Evolutionary conservation across 2,888 invertebrate genomes (phyloP).

Genomic region (Caenorhabditis afra): DNA sequence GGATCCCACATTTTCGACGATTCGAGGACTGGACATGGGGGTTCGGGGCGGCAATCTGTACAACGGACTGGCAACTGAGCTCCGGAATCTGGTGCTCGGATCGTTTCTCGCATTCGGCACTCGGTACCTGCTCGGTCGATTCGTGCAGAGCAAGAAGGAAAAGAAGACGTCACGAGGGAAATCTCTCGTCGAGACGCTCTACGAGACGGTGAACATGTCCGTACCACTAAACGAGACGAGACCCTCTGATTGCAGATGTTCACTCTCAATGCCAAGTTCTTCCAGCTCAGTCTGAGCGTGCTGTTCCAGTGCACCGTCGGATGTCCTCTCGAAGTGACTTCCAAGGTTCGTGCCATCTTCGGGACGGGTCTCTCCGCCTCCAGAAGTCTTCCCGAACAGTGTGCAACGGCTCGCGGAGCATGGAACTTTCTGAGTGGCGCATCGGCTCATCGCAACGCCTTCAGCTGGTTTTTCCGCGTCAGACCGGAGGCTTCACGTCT

Average conservation of each 20-base stretch:
- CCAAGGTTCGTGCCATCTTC: conserved; percentile 27
- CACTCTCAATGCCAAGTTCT: conserved; percentile 36
- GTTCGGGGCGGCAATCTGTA: conserved; percentile 89
- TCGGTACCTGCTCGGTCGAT: conserved; percentile 77
- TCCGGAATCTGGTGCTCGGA: conserved; percentile 89
- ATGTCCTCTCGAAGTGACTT: conserved; percentile 90
- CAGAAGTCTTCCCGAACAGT: neutral
- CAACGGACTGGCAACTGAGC: conserved; percentile 89
- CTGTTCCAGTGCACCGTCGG: conserved; percentile 87
- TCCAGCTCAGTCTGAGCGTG: conserved; percentile 83
- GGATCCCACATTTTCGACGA: conserved; percentile 86
- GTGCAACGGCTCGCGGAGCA: conserved; percentile 6
- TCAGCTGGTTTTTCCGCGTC: conserved; percentile 20
- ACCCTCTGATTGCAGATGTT: conserved; percentile 19
- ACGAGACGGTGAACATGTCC: conserved; percentile 3
- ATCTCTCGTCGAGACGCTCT: conserved; percentile 5
- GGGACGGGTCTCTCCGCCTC: conserved; percentile 83
- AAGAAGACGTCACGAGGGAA: neutral
- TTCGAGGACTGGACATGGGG: conserved; percentile 89
- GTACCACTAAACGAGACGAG: neutral
- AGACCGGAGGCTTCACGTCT: conserved; percentile 1
- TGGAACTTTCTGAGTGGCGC: conserved; percentile 4
- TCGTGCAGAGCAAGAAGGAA: neutral
- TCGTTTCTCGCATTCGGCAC: conserved; percentile 86
- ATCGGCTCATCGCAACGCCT: conserved; percentile 12